Percentiles rank a stretch among this genome's conserved stretches.
These are phyloP conservation scores for Phoxinus dragarum DNA, from an alignment of 2,797 vertebrate species.

Conservation along the genomic window DNA sequence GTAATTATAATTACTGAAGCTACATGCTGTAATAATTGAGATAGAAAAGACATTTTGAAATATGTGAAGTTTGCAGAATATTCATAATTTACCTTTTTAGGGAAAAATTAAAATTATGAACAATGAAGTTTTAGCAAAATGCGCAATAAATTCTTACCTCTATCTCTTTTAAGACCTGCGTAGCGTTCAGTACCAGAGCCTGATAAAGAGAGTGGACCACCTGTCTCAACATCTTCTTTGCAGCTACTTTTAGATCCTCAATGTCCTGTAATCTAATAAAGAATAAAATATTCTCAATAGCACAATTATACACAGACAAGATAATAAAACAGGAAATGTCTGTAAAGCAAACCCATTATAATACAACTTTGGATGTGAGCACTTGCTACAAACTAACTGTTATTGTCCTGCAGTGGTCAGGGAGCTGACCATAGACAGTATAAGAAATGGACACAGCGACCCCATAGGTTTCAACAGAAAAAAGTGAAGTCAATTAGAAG, in stretches of 20 bases:
- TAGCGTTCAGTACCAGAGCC: constrained; percentile 12
- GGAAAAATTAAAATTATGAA: background rate
- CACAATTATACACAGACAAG: background rate
- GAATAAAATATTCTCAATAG: background rate
- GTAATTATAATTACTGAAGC: background rate
- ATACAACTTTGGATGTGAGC: background rate
- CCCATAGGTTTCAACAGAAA: too few relatives aligned
- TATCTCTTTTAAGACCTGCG: constrained; percentile 55
- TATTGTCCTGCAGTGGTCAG: background rate
- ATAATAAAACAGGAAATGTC: background rate
- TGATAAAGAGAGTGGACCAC: constrained; percentile 22
- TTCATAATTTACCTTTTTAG: background rate
- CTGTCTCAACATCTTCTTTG: constrained; percentile 37
- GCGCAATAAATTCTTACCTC: constrained; percentile 46
- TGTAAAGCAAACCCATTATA: background rate
- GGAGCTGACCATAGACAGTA: background rate
- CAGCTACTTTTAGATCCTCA: constrained; percentile 14
- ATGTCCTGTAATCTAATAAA: constrained; percentile 45
- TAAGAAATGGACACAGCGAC: too few relatives aligned
- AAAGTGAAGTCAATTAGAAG: too few relatives aligned
- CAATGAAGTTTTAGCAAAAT: background rate
- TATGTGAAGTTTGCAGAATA: background rate
- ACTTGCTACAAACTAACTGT: background rate
- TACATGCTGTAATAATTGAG: background rate
- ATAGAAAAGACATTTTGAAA: background rate